phyloP scores from a whole-genome alignment of 1,140 invertebrate genomes.

The Conopomorpha cramerella region DNA sequence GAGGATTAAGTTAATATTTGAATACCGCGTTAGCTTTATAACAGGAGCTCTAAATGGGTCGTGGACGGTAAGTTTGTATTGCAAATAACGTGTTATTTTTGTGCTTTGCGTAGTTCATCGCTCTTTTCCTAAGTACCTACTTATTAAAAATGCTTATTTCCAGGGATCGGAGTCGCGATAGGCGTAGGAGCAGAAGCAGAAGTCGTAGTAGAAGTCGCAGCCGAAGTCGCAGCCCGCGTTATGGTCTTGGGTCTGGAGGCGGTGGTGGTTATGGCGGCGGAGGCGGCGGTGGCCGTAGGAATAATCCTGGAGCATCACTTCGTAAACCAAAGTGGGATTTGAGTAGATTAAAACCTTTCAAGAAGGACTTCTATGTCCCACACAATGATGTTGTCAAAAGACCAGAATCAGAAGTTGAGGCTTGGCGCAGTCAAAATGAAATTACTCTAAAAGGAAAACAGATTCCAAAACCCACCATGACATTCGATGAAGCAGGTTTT shows the following conservation, averaged over 20 bases:
- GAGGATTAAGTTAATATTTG: too few relatives aligned
- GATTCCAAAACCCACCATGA: slow-evolving; percentile 80
- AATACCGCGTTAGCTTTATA: too few relatives aligned
- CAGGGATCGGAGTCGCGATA: slow-evolving; percentile 45
- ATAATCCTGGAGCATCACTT: slow-evolving; percentile 57
- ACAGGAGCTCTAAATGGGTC: too few relatives aligned
- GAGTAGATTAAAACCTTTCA: slow-evolving; percentile 80
- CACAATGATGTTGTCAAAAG: slow-evolving; percentile 73
- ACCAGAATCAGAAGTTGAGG: slow-evolving; percentile 72
- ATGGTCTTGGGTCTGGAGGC: slow-evolving; percentile 35
- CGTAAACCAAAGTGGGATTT: slow-evolving; percentile 80
- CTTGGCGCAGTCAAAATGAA: slow-evolving; percentile 75
- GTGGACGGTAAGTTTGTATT: slow-evolving; percentile 34
- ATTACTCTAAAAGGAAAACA: slow-evolving; percentile 82
- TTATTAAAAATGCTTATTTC: neutral
- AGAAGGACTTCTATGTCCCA: slow-evolving; percentile 92
- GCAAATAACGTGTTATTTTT: too few relatives aligned
- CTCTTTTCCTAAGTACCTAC: too few relatives aligned
- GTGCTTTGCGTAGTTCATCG: too few relatives aligned
- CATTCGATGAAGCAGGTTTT: slow-evolving; percentile 82
- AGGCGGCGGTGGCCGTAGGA: slow-evolving; percentile 60
- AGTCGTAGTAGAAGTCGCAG: slow-evolving; percentile 41
- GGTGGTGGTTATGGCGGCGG: slow-evolving; percentile 56
- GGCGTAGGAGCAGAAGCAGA: slow-evolving; percentile 40
- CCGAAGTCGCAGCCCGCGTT: slow-evolving; percentile 41